Percentiles rank a stretch among this genome's conserved stretches.
Conservation (phyloP, 1,140 invertebrate species). For the Drosophila watanabei region DNA sequence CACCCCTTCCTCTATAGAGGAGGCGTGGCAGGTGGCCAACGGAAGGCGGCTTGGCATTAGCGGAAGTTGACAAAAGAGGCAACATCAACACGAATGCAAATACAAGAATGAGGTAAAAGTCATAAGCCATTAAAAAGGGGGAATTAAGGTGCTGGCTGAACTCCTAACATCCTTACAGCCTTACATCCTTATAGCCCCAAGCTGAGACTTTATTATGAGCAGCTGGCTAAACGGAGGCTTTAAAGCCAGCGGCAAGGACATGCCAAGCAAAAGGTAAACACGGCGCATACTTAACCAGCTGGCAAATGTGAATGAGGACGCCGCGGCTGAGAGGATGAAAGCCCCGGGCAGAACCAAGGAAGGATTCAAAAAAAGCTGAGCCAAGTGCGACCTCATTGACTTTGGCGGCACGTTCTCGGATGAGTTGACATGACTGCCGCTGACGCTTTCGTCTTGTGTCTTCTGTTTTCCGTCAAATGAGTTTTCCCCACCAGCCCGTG, state of each 20-base stretch:
- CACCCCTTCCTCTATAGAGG: background rate
- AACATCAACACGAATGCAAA: conserved; percentile 63
- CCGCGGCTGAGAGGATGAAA: conserved; percentile 42
- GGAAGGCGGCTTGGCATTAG: conserved; percentile 36
- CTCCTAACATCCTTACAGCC: conserved; percentile 20
- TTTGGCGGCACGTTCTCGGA: conserved; percentile 70
- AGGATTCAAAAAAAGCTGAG: background rate
- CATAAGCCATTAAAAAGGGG: conserved; percentile 48
- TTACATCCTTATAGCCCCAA: conserved; percentile 2
- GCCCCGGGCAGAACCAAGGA: conserved; percentile 6
- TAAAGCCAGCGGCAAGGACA: conserved; percentile 69
- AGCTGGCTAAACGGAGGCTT: conserved; percentile 11
- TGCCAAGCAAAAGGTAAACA: conserved; percentile 66
- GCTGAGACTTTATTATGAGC: conserved; percentile 47
- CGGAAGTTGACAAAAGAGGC: conserved; percentile 64
- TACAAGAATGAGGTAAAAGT: conserved; percentile 67
- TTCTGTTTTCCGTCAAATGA: conserved; percentile 43
- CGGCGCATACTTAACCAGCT: conserved; percentile 61
- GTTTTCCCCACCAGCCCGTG: conserved; percentile 19
- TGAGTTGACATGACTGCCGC: conserved; percentile 29
- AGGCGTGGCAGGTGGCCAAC: conserved; percentile 5
- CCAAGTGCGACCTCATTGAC: conserved; percentile 72
- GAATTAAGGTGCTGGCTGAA: conserved; percentile 23
- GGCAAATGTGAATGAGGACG: conserved; percentile 61
- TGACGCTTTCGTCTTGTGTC: background rate